These are phyloP conservation scores for Ypsolopha sequella DNA, from an alignment of 2,888 invertebrate species.

Conservation along the genomic window DNA sequence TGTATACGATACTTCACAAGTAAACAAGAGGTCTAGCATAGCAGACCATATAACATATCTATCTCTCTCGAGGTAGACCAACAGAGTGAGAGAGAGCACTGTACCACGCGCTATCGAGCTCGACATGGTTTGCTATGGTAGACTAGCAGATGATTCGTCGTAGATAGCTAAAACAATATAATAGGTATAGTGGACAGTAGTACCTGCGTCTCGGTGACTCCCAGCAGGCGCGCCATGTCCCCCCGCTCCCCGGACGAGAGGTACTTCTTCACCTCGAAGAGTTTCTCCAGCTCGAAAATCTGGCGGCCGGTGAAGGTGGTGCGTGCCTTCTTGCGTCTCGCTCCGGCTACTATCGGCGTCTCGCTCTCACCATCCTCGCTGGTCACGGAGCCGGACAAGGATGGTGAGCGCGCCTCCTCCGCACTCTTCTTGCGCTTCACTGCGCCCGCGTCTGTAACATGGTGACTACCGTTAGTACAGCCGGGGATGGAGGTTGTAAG, in stretches of 20 bases:
- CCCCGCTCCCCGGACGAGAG: conserved; percentile 93
- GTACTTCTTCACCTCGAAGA: conserved; percentile 97
- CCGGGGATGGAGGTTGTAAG: too few relatives aligned
- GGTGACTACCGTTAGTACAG: too few relatives aligned
- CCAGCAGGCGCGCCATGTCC: conserved; percentile 93
- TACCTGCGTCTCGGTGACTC: conserved; percentile 97
- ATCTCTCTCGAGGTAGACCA: too few relatives aligned
- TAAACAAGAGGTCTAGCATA: too few relatives aligned
- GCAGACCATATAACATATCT: too few relatives aligned
- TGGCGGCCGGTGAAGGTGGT: conserved; percentile 96
- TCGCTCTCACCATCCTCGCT: conserved; percentile 5
- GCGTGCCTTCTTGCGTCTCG: conserved; percentile 81
- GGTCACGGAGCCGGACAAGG: not conserved
- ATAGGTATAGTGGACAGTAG: conserved; percentile 33
- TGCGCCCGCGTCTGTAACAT: not conserved
- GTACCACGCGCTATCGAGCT: too few relatives aligned
- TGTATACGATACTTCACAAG: too few relatives aligned
- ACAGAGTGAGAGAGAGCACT: not conserved
- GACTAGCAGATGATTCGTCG: not conserved
- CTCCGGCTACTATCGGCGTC: not conserved
- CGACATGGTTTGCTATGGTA: too few relatives aligned
- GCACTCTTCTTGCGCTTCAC: not conserved
- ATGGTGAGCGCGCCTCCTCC: not conserved
- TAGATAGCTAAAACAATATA: not conserved
- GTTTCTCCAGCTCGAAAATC: conserved; percentile 96